Evolutionary conservation across 2,797 vertebrate species (phyloP).

Genomic region (Falco peregrinus): DNA sequence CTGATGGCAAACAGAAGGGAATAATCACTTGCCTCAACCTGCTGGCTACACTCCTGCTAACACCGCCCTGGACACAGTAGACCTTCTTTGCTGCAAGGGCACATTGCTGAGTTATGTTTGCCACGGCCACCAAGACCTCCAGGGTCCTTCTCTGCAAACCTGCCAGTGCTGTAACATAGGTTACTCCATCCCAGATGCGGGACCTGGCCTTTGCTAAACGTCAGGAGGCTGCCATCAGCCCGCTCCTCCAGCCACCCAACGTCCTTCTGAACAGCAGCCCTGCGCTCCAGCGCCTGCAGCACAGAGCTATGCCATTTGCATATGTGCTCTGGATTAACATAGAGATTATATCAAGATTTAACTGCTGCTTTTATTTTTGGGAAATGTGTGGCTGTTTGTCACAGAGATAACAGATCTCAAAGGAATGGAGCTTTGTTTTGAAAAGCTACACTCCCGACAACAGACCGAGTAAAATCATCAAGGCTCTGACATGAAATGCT

Average conservation of each 20-base stretch:
- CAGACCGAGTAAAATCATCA: neutral
- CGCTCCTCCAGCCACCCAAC: neutral
- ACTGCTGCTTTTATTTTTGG: neutral
- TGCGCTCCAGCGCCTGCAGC: neutral
- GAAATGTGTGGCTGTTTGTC: neutral
- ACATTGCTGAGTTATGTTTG: too few relatives aligned
- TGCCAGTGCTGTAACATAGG: too few relatives aligned
- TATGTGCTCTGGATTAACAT: neutral
- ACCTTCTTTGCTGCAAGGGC: neutral
- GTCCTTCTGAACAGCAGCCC: neutral
- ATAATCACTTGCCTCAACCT: neutral
- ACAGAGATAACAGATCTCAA: neutral
- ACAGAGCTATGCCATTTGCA: neutral
- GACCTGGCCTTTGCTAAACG: neutral
- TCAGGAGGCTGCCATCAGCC: neutral
- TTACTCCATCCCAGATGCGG: too few relatives aligned
- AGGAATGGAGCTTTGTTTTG: neutral
- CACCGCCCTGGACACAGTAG: fast-evolving
- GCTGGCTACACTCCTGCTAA: neutral
- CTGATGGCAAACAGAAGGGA: neutral
- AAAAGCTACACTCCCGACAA: neutral
- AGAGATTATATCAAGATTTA: neutral
- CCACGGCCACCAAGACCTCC: too few relatives aligned
- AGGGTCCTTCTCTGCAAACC: too few relatives aligned
- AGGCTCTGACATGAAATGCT: neutral